These are phyloP conservation scores for Sinocyclocheilus anshuiensis DNA, from an alignment of 2,113 vertebrate genomes.

Conservation along the genomic window DNA sequence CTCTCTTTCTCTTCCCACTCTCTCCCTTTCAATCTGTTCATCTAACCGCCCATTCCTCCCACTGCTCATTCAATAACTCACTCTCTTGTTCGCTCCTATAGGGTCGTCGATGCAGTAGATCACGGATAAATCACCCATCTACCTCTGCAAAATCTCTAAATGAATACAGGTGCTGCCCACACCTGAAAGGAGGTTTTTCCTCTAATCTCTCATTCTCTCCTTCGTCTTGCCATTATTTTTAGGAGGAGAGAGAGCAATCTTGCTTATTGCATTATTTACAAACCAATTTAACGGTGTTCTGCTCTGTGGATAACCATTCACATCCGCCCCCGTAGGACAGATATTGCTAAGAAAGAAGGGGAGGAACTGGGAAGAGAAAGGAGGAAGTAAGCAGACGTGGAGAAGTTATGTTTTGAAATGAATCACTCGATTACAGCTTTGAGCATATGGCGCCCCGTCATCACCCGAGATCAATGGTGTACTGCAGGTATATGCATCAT, in stretches of 20 bases:
- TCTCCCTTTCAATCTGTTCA: slow-evolving; percentile 38
- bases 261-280: slow-evolving; percentile 75
- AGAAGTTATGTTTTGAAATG: neutral
- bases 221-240: slow-evolving; percentile 47
- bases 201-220: neutral
- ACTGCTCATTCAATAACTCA: slow-evolving; percentile 35
- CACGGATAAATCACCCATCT: slow-evolving; percentile 24
- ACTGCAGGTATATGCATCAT: too few species aligned
- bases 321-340: slow-evolving; percentile 45
- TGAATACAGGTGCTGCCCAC: slow-evolving; percentile 30
- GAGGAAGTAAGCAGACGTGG: slow-evolving; percentile 25
- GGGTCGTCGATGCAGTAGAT: slow-evolving; percentile 6
- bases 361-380: slow-evolving; percentile 22
- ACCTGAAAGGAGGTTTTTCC: slow-evolving; percentile 3
- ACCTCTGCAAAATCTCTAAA: slow-evolving; percentile 20
- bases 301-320: slow-evolving; percentile 46
- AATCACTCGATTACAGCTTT: slow-evolving; percentile 16
- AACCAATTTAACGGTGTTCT: slow-evolving; percentile 68
- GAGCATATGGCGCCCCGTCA: neutral
- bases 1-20: slow-evolving; percentile 27
- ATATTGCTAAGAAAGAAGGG: slow-evolving; percentile 56
- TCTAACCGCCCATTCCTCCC: slow-evolving; percentile 20
- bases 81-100: neutral
- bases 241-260: slow-evolving; percentile 62
- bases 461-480: neutral